These are phyloP conservation scores for Hemiscyllium ocellatum DNA, from an alignment of 2,113 vertebrate genomes.

Conservation along the genomic window DNA sequence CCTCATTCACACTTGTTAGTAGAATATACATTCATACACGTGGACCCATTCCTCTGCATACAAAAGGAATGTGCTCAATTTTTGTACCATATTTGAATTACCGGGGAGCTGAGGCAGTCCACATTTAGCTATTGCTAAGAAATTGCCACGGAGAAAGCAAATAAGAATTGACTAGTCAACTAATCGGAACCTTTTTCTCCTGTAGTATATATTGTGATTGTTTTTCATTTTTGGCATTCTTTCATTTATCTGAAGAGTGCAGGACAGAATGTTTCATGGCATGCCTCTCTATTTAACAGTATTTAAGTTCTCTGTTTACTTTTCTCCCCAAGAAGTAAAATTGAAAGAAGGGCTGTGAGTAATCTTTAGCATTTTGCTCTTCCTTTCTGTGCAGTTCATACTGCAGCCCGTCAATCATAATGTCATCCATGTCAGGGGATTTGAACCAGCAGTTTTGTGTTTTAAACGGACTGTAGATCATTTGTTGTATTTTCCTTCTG, in stretches of 20 bases:
- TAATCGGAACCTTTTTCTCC: not conserved
- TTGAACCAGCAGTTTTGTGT: not conserved
- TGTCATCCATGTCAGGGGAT: not conserved
- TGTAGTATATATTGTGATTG: not conserved
- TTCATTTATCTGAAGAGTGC: not conserved
- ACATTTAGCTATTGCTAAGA: not conserved
- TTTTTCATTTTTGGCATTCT: not conserved
- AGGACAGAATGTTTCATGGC: not conserved
- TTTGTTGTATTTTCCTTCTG: not conserved
- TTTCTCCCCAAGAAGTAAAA: not conserved
- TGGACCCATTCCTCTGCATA: not conserved
- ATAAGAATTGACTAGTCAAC: not conserved
- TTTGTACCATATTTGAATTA: too few species aligned
- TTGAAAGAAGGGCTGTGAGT: not conserved
- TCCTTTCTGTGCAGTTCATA: not conserved
- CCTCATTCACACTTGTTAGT: not conserved
- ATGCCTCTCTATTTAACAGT: not conserved
- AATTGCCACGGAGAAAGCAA: not conserved
- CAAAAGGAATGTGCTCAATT: not conserved
- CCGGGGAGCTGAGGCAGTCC: not conserved
- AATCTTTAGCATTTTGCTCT: not conserved
- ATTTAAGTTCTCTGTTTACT: not conserved
- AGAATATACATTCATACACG: not conserved
- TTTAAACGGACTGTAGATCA: not conserved
- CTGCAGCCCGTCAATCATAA: not conserved